These are phyloP conservation scores for Adineta ricciae DNA, from an alignment of 2,888 invertebrate genomes.

Conservation along the genomic window DNA sequence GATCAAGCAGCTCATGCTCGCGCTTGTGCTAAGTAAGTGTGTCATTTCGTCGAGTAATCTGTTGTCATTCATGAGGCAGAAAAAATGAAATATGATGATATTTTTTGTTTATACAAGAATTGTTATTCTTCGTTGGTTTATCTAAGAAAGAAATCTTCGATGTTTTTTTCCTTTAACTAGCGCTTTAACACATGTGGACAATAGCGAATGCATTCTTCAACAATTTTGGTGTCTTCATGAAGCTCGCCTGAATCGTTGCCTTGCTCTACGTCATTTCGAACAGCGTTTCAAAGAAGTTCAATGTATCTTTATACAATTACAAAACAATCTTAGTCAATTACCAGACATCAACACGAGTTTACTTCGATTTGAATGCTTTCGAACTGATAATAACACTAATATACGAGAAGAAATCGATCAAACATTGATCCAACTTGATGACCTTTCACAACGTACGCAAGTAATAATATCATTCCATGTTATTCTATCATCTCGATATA, in stretches of 20 bases:
- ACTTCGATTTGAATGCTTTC: background rate
- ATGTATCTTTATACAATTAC: background rate
- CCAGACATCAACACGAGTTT: background rate
- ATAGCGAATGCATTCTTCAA: slow-evolving; percentile 84
- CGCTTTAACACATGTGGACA: slow-evolving; percentile 78
- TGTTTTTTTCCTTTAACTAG: slow-evolving; percentile 55
- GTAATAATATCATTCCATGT: slow-evolving; percentile 10
- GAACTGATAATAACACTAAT: background rate
- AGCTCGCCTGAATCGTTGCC: slow-evolving; percentile 69
- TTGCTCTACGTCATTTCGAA: slow-evolving; percentile 81
- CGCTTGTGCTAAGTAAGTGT: background rate
- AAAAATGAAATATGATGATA: background rate
- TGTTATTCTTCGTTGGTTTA: background rate
- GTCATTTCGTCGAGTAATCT: background rate
- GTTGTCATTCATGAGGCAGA: background rate
- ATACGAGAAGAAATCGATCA: background rate
- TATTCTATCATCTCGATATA: background rate
- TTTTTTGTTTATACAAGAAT: background rate
- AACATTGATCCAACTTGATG: background rate
- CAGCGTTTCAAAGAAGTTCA: slow-evolving; percentile 71
- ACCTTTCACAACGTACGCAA: background rate
- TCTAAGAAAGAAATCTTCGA: background rate
- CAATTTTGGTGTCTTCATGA: slow-evolving; percentile 87
- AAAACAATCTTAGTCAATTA: background rate
- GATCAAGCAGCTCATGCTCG: background rate